These are phyloP conservation scores for Pherbina coryleti DNA, from an alignment of 2,888 invertebrate species.

Conservation along the genomic window DNA sequence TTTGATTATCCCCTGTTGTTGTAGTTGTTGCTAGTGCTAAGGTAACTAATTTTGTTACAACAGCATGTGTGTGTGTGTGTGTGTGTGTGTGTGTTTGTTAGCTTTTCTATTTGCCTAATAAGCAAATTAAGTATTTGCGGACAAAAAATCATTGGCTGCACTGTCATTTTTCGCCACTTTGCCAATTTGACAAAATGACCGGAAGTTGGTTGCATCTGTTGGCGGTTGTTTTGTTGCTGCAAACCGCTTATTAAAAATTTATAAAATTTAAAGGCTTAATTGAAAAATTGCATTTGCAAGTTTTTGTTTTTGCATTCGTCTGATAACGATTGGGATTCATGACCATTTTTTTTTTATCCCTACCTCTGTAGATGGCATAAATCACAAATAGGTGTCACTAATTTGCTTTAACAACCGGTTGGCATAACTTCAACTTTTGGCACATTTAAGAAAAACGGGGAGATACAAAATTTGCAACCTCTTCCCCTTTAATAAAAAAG, in stretches of 20 bases:
- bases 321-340: too few species aligned
- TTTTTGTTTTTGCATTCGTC: too few species aligned
- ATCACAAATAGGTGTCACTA: too few species aligned
- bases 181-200: constrained; percentile 36
- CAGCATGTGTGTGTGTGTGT: constrained; percentile 28
- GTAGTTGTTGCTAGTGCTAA: constrained; percentile 29
- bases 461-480: too few species aligned
- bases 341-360: too few species aligned
- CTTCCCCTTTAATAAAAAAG: too few species aligned
- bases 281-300: constrained; percentile 52
- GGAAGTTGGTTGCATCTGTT: constrained; percentile 47
- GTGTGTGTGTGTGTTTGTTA: constrained; percentile 38
- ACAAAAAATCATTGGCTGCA: not conserved
- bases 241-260: constrained; percentile 61
- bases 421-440: too few species aligned
- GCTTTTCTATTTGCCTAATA: constrained; percentile 44
- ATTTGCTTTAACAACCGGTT: too few species aligned
- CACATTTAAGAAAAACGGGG: too few species aligned
- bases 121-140: constrained; percentile 38
- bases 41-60: not conserved
- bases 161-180: not conserved
- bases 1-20: constrained; percentile 47
- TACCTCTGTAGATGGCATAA: too few species aligned
- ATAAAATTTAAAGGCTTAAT: constrained; percentile 48
- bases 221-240: constrained; percentile 45